Conservation (phyloP, 2,113 vertebrate genomes). For the Oreotrochilus melanogaster region DNA sequence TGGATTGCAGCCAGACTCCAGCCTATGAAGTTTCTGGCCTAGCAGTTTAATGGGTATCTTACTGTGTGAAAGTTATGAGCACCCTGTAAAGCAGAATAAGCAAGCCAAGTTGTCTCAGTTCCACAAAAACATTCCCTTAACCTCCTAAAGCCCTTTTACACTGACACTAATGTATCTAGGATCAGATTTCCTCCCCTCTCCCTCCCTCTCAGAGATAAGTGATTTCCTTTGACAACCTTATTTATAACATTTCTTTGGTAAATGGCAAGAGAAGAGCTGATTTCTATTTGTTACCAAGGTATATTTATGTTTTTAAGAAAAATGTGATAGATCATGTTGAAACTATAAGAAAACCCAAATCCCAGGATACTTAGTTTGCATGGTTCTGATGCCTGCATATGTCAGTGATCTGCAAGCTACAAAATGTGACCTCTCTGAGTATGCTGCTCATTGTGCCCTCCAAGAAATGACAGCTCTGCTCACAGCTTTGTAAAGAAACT, state of each 20-base stretch:
- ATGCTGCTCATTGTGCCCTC: background rate
- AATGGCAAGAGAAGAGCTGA: background rate
- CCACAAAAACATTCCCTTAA: background rate
- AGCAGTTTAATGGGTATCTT: background rate
- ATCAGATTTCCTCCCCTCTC: background rate
- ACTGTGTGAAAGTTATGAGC: slow-evolving; percentile 12
- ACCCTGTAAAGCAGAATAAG: background rate
- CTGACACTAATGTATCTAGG: background rate
- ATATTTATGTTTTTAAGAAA: background rate
- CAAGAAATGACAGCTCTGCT: background rate
- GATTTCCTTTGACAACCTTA: background rate
- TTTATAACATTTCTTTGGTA: background rate
- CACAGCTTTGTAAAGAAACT: background rate
- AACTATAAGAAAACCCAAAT: background rate
- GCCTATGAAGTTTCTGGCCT: background rate
- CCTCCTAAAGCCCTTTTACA: background rate
- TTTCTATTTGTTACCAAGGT: background rate
- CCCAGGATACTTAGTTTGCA: background rate
- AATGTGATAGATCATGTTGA: background rate
- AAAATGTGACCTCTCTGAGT: background rate
- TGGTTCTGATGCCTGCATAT: background rate
- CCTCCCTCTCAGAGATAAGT: background rate
- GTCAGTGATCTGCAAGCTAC: background rate
- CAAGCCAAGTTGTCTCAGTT: background rate
- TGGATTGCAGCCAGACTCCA: slow-evolving; percentile 11